Evolutionary conservation across 1,140 invertebrate species (phyloP).

Genomic region (Apis dorsata): DNA sequence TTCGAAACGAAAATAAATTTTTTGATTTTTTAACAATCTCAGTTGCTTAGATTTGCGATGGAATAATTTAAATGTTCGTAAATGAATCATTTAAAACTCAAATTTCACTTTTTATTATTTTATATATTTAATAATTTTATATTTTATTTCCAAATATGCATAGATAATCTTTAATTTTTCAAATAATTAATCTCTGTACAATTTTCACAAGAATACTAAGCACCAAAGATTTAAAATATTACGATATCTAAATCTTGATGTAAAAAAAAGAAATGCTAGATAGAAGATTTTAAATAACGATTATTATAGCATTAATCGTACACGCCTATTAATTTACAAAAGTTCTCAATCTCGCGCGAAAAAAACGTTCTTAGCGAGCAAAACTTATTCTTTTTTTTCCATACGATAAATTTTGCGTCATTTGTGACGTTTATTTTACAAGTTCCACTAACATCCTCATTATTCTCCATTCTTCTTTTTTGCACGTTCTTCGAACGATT

Average conservation of each 20-base stretch:
- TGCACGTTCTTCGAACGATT: not conserved
- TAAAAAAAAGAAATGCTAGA: not conserved
- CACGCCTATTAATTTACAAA: slow-evolving; percentile 9
- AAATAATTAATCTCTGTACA: not conserved
- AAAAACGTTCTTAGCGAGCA: slow-evolving; percentile 5
- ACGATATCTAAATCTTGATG: not conserved
- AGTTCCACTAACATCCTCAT: not conserved
- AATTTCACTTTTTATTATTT: too few relatives aligned
- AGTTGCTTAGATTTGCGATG: too few relatives aligned
- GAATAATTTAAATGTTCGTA: not conserved
- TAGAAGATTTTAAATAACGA: too few relatives aligned
- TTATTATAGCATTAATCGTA: not conserved
- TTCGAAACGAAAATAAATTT: not conserved
- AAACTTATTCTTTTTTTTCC: not conserved
- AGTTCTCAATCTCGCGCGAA: slow-evolving; percentile 11
- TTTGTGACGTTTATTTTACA: slow-evolving; percentile 1
- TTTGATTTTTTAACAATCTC: not conserved
- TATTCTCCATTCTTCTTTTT: not conserved
- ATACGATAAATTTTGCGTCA: not conserved
- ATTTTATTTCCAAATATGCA: not conserved
- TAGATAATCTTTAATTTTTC: not conserved
- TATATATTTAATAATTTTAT: too few relatives aligned
- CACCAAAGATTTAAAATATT: too few relatives aligned
- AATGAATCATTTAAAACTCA: too few relatives aligned
- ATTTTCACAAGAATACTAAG: too few relatives aligned